phyloP scores from a whole-genome alignment of 2,113 vertebrate species.

The Prietella phreatophila region DNA sequence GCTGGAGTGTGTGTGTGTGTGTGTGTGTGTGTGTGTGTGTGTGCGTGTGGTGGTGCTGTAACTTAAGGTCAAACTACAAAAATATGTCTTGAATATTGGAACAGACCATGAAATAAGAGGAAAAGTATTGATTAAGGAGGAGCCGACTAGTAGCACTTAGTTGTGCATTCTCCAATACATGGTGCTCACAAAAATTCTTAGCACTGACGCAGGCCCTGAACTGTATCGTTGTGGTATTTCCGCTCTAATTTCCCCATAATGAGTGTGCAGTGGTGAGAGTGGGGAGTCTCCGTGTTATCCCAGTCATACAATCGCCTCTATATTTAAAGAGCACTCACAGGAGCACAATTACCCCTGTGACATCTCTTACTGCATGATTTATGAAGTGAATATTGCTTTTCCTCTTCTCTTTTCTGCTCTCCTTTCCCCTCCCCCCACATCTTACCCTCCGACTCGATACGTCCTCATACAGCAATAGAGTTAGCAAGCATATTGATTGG shows the following conservation, averaged over 20 bases:
- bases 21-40: not conserved
- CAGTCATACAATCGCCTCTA: slow-evolving; percentile 72
- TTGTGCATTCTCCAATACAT: not conserved
- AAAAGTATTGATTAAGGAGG: not conserved
- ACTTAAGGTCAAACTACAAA: not conserved
- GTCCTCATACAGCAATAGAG: slow-evolving; percentile 61
- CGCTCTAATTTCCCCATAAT: slow-evolving; percentile 66
- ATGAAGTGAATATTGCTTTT: slow-evolving; percentile 77
- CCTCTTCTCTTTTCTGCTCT: slow-evolving; percentile 42
- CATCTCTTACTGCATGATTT: slow-evolving; percentile 79
- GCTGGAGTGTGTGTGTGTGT: slow-evolving; percentile 3
- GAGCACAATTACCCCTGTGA: slow-evolving; percentile 77
- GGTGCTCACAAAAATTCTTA: no score
- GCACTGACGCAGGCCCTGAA: slow-evolving; percentile 30
- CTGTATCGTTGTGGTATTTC: slow-evolving; percentile 58
- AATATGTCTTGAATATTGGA: not conserved
- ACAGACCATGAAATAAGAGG: not conserved
- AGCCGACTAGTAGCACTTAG: not conserved
- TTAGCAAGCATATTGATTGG: slow-evolving; percentile 64
- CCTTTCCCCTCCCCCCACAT: not conserved
- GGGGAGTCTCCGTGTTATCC: slow-evolving; percentile 67
- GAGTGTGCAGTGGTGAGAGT: slow-evolving; percentile 67
- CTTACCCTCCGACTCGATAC: slow-evolving; percentile 45
- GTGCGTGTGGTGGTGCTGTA: slow-evolving; percentile 17
- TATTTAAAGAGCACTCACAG: slow-evolving; percentile 72